A percentile compares a stretch with the other conserved stretches of the same genome.
phyloP scores from a whole-genome alignment of 2,797 vertebrate genomes.

The Rhinophrynus dorsalis region DNA sequence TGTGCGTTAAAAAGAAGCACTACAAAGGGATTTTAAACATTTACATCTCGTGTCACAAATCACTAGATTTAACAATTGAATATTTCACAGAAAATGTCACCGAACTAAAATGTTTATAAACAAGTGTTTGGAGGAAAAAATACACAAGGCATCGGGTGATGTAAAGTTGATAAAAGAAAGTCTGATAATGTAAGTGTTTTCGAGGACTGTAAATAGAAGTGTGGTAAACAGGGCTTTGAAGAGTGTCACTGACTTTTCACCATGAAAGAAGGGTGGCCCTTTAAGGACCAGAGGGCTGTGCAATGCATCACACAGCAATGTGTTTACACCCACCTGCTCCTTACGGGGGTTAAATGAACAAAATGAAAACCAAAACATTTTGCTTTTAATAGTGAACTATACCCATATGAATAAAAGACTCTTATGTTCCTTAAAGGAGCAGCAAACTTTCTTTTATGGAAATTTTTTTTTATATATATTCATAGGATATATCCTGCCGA shows the following conservation, averaged over 20 bases:
- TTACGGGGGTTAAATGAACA: too few species aligned
- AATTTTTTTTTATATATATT: too few species aligned
- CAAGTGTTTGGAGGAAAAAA: slow-evolving; percentile 31
- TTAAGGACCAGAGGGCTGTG: too few species aligned
- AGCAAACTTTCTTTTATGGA: too few species aligned
- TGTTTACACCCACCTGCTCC: too few species aligned
- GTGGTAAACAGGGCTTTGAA: slow-evolving; percentile 33
- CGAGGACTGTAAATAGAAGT: background rate
- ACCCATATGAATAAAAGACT: too few species aligned
- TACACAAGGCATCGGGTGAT: slow-evolving; percentile 43
- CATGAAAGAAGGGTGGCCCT: too few species aligned
- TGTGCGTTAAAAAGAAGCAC: slow-evolving; percentile 57
- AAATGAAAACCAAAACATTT: too few species aligned
- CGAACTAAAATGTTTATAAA: slow-evolving; percentile 40
- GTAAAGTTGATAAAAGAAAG: background rate
- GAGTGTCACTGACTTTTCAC: background rate
- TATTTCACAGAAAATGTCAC: slow-evolving; percentile 41
- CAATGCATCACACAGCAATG: too few species aligned
- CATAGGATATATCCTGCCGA: too few species aligned
- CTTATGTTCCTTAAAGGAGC: too few species aligned
- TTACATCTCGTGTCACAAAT: slow-evolving; percentile 40
- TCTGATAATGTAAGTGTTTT: background rate
- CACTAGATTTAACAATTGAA: slow-evolving; percentile 39
- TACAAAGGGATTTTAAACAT: slow-evolving; percentile 28
- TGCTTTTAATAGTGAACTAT: too few species aligned